phyloP scores from a whole-genome alignment of 2,113 vertebrate species.

The Aspiorhynchus laticeps region DNA sequence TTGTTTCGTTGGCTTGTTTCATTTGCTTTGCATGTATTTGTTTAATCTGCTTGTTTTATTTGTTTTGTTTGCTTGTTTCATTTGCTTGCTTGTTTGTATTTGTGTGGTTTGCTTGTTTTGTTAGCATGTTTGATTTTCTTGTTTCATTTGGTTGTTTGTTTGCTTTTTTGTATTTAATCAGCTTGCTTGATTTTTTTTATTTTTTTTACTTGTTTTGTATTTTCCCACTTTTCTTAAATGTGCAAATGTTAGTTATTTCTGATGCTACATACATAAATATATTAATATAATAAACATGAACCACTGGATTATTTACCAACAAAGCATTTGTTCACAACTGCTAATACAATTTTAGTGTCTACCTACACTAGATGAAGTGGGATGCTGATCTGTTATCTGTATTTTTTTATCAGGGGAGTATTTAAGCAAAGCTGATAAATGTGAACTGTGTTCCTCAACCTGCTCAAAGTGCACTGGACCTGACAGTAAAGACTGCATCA shows the following conservation, averaged over 20 bases:
- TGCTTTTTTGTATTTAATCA: background rate
- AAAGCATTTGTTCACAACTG: background rate
- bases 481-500: conserved; percentile 78
- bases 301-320: background rate
- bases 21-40: background rate
- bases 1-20: background rate
- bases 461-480: conserved; percentile 86
- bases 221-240: background rate
- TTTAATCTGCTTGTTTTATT: background rate
- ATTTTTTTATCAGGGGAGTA: conserved; percentile 79
- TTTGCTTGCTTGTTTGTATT: background rate
- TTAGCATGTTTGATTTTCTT: background rate
- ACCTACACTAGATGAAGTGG: background rate
- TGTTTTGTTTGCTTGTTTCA: background rate
- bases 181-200: background rate
- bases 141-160: background rate
- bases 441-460: conserved; percentile 79
- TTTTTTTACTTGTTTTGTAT: background rate
- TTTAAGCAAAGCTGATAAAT: conserved; percentile 68
- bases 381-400: conserved; percentile 30
- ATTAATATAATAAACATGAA: background rate
- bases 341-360: background rate
- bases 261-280: background rate
- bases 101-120: background rate
- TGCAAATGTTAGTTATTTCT: background rate